Percentiles rank a stretch among this genome's conserved stretches.
These are phyloP conservation scores for Dasyprocta punctata DNA, from an alignment of 2,113 vertebrate species.

Conservation along the genomic window DNA sequence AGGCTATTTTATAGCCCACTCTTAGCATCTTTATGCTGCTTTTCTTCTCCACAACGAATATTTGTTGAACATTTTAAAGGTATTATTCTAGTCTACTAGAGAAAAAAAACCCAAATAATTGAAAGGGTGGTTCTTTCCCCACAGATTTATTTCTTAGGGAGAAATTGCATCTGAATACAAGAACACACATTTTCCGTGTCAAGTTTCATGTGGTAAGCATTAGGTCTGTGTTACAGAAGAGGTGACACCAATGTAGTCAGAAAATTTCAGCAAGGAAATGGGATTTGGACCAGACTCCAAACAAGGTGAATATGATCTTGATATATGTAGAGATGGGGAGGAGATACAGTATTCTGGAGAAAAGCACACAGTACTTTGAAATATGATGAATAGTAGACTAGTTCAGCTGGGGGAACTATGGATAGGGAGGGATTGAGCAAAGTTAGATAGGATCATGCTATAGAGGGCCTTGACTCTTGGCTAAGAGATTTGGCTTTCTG, in stretches of 20 bases:
- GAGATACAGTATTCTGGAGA: background rate
- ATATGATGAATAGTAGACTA: background rate
- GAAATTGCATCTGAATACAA: background rate
- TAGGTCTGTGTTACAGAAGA: background rate
- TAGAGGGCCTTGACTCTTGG: background rate
- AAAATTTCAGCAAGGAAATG: background rate
- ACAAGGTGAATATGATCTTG: constrained; percentile 15
- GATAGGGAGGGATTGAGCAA: background rate
- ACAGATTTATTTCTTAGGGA: background rate
- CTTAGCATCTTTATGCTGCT: constrained; percentile 37
- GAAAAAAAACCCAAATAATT: background rate
- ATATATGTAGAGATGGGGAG: background rate
- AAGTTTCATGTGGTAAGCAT: background rate
- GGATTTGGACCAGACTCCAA: constrained; percentile 2
- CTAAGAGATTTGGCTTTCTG: background rate
- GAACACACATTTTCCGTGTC: background rate
- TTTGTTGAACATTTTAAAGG: constrained; percentile 54
- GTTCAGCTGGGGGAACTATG: background rate
- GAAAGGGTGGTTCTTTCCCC: constrained; percentile 25
- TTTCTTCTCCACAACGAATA: constrained; percentile 54
- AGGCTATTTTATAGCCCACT: constrained; percentile 49
- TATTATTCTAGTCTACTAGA: constrained; percentile 50
- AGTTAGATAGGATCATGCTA: background rate
- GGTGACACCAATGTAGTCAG: background rate
- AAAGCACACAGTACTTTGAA: background rate